phyloP scores from a whole-genome alignment of 1,140 invertebrate genomes.

The Olivierus martensii region DNA sequence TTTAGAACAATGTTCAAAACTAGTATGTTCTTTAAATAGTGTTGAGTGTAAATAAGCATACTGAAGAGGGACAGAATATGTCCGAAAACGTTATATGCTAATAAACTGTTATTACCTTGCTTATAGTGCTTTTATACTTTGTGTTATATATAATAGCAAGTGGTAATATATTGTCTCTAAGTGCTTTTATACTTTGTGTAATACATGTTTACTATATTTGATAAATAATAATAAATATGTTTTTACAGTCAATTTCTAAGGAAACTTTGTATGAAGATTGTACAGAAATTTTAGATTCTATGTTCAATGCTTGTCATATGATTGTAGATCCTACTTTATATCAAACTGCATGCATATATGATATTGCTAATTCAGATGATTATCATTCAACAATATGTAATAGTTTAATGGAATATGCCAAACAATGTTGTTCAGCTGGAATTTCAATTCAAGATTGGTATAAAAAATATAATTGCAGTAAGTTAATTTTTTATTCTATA shows the following conservation, averaged over 20 bases:
- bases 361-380: slow-evolving; percentile 40
- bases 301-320: slow-evolving; percentile 44
- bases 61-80: too few species aligned
- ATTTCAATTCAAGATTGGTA: slow-evolving; percentile 55
- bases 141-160: too few species aligned
- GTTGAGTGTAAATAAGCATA: too few species aligned
- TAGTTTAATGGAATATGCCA: slow-evolving; percentile 52
- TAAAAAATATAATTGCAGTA: slow-evolving; percentile 43
- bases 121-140: too few species aligned
- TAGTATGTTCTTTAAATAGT: too few species aligned
- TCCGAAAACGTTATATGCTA: too few species aligned
- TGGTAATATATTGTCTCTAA: too few species aligned
- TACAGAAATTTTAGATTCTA: slow-evolving; percentile 29
- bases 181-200: too few species aligned
- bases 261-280: slow-evolving; percentile 11
- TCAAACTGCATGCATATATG: slow-evolving; percentile 49
- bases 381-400: slow-evolving; percentile 39
- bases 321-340: slow-evolving; percentile 51
- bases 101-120: too few species aligned
- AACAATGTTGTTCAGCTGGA: slow-evolving; percentile 47
- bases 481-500: slow-evolving; percentile 20
- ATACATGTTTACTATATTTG: too few species aligned
- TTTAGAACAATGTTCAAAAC: too few species aligned
- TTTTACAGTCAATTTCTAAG: slow-evolving; percentile 12
- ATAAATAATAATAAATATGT: not conserved